phyloP scores from a whole-genome alignment of 2,888 invertebrate species.

The Andrena hattorfiana region DNA sequence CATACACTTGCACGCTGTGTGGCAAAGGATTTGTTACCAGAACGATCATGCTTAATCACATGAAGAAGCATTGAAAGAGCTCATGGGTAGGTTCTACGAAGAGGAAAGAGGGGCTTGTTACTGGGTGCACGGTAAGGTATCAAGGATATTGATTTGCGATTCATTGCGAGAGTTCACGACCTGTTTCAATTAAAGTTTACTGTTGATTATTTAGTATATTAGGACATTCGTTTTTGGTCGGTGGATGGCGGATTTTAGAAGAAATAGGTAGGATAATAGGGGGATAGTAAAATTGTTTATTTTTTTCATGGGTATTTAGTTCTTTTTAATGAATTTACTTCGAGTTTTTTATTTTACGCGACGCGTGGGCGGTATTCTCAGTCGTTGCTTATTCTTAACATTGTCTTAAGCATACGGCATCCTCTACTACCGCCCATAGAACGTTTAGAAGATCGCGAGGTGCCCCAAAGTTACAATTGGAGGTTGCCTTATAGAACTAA shows the following conservation, averaged over 20 bases:
- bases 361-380: too few species aligned
- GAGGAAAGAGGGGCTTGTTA: conserved; percentile 2
- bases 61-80: conserved; percentile 82
- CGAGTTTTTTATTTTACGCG: neutral
- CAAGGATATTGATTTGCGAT: neutral
- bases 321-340: neutral
- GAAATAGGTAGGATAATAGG: neutral
- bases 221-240: conserved; percentile 16
- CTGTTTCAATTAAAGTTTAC: conserved; percentile 21
- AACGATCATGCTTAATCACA: conserved; percentile 84
- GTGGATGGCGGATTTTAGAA: neutral
- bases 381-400: too few species aligned
- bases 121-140: neutral
- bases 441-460: neutral
- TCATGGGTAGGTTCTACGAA: neutral
- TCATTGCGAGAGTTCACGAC: neutral
- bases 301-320: neutral
- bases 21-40: conserved; percentile 84
- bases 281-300: neutral
- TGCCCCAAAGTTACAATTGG: conserved; percentile 19
- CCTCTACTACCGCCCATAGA: too few species aligned
- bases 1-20: conserved; percentile 84
- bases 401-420: too few species aligned
- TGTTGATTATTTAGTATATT: conserved; percentile 18
- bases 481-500: neutral